Base-by-base conservation (phyloP, 2,113 vertebrate species). In the Erpornis zantholeuca region DNA sequence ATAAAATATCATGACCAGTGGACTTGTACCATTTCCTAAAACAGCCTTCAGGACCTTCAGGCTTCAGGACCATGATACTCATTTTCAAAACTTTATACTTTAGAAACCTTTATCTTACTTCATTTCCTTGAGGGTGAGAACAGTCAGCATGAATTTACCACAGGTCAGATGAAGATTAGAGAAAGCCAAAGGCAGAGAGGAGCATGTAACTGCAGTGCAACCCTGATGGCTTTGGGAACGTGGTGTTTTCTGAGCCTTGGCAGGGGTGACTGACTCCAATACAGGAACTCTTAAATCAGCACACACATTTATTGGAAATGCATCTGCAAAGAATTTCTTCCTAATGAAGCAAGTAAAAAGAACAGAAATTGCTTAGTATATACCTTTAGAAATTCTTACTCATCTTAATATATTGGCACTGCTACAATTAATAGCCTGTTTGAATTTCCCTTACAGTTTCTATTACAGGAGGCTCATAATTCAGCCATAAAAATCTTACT, bases 361-460 rank as follows among this genome's bases (percentile, higher is more conserved):
- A 96, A 93, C 68, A 42, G 80, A 97, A 97, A 86, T 97, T 97
- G 52, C 94, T 97, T 97, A 84, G 66, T 85, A 90, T 94, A 78
- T 82, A 88, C 79, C 64, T 97, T 97, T 64, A 96, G 90, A 97
- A 97, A 97, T 95, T 91, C 86, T 93, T 96, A 63, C 57, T 94
- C 72, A 64, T 91, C 76, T 66, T 97, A 96, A 92, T 94, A 94
- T 96, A 97, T 91, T 96, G 91, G 82, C 83, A 93, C 35, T 92
- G 81, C 93, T 95, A 89, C 72, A 97, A 97, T 97, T 97, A 97
- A 97, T 97, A 81, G 76, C 42, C 85, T 96, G 77, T 92, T 97
- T 96, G 91, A 97, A 97, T 97, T 95, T 97, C 68, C 83, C 92
- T 97, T 97, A 95, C 88, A 94, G 88, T 95, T 96, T 94, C 87